Percentiles rank a stretch among this genome's conserved stretches.
Evolutionary conservation across 2,888 invertebrate species (phyloP).

Genomic region (Amphipoea oculea): DNA sequence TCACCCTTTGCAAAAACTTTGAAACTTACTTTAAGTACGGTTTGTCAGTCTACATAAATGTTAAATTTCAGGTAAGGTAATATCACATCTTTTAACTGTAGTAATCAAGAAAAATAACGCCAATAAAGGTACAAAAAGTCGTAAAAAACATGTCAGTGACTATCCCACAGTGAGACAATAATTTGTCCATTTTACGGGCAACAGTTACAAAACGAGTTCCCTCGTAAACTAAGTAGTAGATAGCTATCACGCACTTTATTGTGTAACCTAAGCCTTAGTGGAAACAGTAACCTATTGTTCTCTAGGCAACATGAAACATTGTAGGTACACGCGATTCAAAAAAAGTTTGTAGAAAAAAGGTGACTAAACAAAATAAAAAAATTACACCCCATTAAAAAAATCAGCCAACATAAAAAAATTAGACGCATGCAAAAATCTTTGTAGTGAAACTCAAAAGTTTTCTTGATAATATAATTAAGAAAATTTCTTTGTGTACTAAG

Average conservation of each 20-base stretch:
- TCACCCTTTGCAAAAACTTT: too few relatives aligned
- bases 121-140: constrained; percentile 21
- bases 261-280: constrained; percentile 14
- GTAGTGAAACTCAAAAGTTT: background rate
- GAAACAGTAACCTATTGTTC: constrained; percentile 29
- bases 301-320: constrained; percentile 6
- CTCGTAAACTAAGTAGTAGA: constrained; percentile 59
- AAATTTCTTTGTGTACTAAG: background rate
- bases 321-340: constrained; percentile 26
- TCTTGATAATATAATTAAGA: background rate
- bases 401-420: background rate
- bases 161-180: constrained; percentile 20
- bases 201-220: constrained; percentile 15
- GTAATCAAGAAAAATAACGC: constrained; percentile 4
- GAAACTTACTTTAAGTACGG: too few relatives aligned
- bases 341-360: background rate
- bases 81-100: background rate
- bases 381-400: background rate
- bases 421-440: background rate
- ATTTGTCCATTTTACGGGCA: constrained; percentile 51
- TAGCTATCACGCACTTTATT: constrained; percentile 51
- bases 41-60: background rate
- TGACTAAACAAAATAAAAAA: background rate
- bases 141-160: constrained; percentile 45
- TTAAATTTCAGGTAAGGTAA: background rate